Evolutionary conservation across 2,888 invertebrate genomes (phyloP).

Genomic region (Neocrepidodera transversa): DNA sequence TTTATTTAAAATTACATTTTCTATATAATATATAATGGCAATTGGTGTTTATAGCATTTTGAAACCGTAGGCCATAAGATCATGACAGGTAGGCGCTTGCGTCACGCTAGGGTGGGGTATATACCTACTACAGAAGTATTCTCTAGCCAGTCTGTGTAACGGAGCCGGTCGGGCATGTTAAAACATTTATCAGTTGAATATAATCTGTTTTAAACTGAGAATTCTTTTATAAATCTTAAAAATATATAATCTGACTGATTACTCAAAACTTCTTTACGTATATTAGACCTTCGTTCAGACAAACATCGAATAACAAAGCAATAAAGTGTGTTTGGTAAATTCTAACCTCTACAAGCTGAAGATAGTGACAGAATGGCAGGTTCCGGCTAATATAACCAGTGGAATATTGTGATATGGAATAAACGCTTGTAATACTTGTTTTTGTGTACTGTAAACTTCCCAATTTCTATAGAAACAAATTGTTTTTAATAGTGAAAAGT

Average conservation of each 20-base stretch:
- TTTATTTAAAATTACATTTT: not conserved
- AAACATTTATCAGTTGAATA: conserved; percentile 14
- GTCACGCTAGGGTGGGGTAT: conserved; percentile 48
- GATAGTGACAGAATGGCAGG: conserved; percentile 39
- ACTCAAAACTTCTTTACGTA: conserved; percentile 11
- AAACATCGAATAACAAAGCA: conserved; percentile 32
- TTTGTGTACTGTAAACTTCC: conserved; percentile 1
- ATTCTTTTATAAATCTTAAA: conserved; percentile 18
- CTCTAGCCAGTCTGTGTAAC: conserved; percentile 38
- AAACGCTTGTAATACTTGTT: conserved; percentile 5
- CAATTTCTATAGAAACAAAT: conserved; percentile 6
- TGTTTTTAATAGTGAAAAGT: conserved; percentile 38
- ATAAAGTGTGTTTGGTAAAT: conserved; percentile 39
- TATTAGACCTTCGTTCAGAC: conserved; percentile 14
- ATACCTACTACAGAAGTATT: conserved; percentile 29
- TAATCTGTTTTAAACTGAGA: conserved; percentile 27
- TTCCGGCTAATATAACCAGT: conserved; percentile 22
- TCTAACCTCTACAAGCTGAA: conserved; percentile 47
- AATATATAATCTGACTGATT: conserved; percentile 6
- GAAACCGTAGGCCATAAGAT: conserved; percentile 39
- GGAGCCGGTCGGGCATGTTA: conserved; percentile 24
- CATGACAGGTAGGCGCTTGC: conserved; percentile 49
- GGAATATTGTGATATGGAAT: conserved; percentile 21
- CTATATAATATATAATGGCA: not conserved
- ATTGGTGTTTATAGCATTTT: conserved; percentile 31